Base-by-base conservation (phyloP, 1,140 invertebrate genomes). In the Mercenaria mercenaria region DNA sequence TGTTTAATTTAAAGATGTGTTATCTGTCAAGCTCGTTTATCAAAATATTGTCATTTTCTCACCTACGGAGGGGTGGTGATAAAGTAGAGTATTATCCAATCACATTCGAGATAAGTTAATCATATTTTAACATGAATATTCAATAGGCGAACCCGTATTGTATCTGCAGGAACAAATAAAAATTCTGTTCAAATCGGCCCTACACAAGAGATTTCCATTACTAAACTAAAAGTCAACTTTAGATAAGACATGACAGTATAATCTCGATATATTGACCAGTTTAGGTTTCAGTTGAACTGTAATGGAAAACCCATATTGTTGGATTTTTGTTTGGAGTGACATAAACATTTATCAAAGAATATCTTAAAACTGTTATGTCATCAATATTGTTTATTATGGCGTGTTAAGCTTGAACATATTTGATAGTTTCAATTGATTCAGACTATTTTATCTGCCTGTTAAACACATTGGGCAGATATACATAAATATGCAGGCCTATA, bases 11-110 rank as follows among this genome's bases (percentile, higher is more conserved):
- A n/a, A n/a, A 43, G 56, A 74, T 74, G 72, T 64, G 72, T 87
- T 87, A 79, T 79, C 76, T 79, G 37, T 23, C 20, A 29, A 11
- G 76, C 72, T 76, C 85, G 67, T 87, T 87, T 79, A 87, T 87
- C 85, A 87, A 87, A 87, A 87, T 76, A 64, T 87, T 87, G 85
- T 87, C 85, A 87, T 61, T 79, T 87, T 79, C 76, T 87, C 85
- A 87, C 85, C 76, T 87, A 74, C n/a, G 64, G 47, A 39, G 43
- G 85, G 85, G 74, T 64, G 85, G 85, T 67, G 85, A 77, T 77
- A 87, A 59, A 77, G 20, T 13, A n/a, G 39, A n/a, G 52, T 39
- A 52, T n/a, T 67, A 29, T 56, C 85, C 85, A 87, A 87, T 87
- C 43, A 79, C 15, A 67, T 41, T 41, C 23, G 20, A 87, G 85